Conservation (phyloP, 1,140 invertebrate genomes). For the Drosophila equinoxialis region DNA sequence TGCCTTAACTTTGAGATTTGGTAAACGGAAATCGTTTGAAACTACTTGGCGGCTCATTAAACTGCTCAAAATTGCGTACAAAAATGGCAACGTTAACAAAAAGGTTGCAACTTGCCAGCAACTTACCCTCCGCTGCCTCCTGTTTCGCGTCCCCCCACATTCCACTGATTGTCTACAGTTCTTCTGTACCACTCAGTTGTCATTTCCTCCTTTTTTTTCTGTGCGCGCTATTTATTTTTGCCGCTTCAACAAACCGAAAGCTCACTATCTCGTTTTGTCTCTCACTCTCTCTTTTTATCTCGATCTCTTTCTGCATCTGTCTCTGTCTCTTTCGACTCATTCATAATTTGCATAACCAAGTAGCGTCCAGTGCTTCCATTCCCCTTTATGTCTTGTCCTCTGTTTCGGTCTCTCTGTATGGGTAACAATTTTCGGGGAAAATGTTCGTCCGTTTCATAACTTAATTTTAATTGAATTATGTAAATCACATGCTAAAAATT, state of each 20-base stretch:
- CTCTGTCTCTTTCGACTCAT: conserved; percentile 29
- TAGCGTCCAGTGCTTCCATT: conserved; percentile 23
- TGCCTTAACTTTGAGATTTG: background rate
- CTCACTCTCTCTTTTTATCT: conserved; percentile 1
- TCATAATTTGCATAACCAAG: conserved; percentile 61
- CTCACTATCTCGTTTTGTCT: conserved; percentile 25
- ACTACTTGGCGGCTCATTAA: conserved; percentile 57
- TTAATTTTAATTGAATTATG: conserved; percentile 81
- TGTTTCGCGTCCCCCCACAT: background rate
- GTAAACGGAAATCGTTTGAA: conserved; percentile 37
- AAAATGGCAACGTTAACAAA: conserved; percentile 27
- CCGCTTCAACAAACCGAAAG: conserved; percentile 72
- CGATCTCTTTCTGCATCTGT: background rate
- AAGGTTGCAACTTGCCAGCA: conserved; percentile 5
- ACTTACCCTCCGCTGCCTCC: background rate
- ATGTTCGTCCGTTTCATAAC: conserved; percentile 73
- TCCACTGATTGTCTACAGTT: background rate
- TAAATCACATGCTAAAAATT: conserved; percentile 78
- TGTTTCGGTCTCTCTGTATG: background rate
- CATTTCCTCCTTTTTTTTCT: conserved; percentile 49
- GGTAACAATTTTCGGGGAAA: conserved; percentile 38
- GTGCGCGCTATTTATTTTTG: conserved; percentile 71
- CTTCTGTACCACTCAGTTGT: conserved; percentile 35
- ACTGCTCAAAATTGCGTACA: conserved; percentile 51
- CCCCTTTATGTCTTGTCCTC: background rate